Conservation (phyloP, 1,140 invertebrate species). For the Protaetia brevitarsis region DNA sequence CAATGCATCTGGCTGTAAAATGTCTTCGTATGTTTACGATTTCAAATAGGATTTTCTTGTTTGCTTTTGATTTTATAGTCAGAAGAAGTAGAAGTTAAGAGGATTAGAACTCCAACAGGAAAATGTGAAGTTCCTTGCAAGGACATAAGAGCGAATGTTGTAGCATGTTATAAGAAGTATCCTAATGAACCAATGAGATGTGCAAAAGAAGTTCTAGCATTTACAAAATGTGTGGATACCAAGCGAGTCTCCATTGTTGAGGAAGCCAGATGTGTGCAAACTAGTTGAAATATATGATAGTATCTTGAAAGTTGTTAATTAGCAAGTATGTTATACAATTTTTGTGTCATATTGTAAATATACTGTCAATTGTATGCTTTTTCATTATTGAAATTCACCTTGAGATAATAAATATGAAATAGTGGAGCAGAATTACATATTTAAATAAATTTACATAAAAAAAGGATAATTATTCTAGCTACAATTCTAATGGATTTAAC, state of each 20-base stretch:
- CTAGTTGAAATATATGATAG: neutral
- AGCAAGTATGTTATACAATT: slow-evolving; percentile 10
- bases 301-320: slow-evolving; percentile 5
- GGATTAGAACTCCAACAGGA: slow-evolving; percentile 26
- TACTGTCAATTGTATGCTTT: neutral
- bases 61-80: slow-evolving; percentile 34
- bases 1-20: neutral
- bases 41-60: neutral
- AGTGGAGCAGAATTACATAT: too few species aligned
- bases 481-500: too few species aligned
- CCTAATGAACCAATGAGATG: slow-evolving; percentile 44
- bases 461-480: too few species aligned
- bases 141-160: slow-evolving; percentile 38
- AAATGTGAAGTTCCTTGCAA: slow-evolving; percentile 35
- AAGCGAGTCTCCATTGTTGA: slow-evolving; percentile 36
- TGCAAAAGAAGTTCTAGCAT: slow-evolving; percentile 45
- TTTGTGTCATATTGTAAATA: slow-evolving; percentile 14
- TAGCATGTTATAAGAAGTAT: slow-evolving; percentile 44
- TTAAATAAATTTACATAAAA: too few species aligned
- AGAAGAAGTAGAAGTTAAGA: slow-evolving; percentile 34
- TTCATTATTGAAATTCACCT: too few species aligned
- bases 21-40: neutral
- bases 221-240: slow-evolving; percentile 46
- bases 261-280: neutral
- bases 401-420: too few species aligned